A percentile compares a stretch with the other conserved stretches of the same genome.
phyloP scores from a whole-genome alignment of 2,888 invertebrate species.

The Melanchra persicariae region DNA sequence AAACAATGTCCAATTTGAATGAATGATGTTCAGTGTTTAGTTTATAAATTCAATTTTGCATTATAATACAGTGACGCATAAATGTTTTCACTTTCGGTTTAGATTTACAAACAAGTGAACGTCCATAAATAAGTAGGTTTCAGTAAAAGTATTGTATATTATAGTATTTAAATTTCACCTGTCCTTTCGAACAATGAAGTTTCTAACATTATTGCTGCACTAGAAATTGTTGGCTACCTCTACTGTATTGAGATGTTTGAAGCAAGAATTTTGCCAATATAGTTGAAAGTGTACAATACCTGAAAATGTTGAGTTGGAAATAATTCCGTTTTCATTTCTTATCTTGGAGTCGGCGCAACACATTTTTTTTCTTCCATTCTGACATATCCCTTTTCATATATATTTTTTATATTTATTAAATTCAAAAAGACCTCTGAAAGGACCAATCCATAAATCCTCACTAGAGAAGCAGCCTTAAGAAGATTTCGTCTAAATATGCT shows the following conservation, averaged over 20 bases:
- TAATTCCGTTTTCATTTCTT: not conserved
- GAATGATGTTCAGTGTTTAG: slow-evolving; percentile 5
- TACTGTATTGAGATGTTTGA: slow-evolving; percentile 7
- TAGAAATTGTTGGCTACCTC: slow-evolving; percentile 32
- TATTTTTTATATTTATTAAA: too few species aligned
- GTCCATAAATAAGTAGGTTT: slow-evolving; percentile 55
- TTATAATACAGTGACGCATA: slow-evolving; percentile 37
- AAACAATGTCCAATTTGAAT: slow-evolving; percentile 31
- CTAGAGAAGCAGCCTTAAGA: too few species aligned
- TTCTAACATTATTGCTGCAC: slow-evolving; percentile 54
- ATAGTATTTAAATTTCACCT: slow-evolving; percentile 65
- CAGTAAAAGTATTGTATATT: slow-evolving; percentile 59
- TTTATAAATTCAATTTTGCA: slow-evolving; percentile 46
- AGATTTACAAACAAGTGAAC: slow-evolving; percentile 48
- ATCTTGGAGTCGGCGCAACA: not conserved
- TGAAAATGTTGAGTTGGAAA: slow-evolving; percentile 22
- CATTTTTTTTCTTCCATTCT: too few species aligned
- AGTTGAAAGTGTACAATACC: not conserved
- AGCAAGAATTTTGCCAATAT: not conserved
- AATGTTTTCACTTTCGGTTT: slow-evolving; percentile 63
- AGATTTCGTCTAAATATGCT: not conserved
- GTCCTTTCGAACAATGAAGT: slow-evolving; percentile 57
- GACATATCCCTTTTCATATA: too few species aligned
- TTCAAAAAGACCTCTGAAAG: not conserved
- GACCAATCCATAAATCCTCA: not conserved